Percentiles rank a stretch among this genome's conserved stretches.
These are phyloP conservation scores for Amyelois transitella DNA, from an alignment of 1,140 invertebrate species.

Conservation along the genomic window DNA sequence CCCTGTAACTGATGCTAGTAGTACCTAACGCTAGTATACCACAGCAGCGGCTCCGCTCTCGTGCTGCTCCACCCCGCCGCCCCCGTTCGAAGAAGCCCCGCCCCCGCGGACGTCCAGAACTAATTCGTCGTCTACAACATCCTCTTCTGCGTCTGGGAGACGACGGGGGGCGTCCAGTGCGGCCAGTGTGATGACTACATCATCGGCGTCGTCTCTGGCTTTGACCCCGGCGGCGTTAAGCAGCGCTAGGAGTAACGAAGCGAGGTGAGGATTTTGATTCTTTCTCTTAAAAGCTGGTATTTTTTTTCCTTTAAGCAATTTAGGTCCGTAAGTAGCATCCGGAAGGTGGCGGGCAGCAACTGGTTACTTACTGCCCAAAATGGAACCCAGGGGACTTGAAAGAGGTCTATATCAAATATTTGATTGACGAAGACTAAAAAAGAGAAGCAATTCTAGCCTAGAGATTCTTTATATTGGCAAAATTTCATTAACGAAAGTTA, in stretches of 20 bases:
- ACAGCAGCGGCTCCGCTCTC: conserved; percentile 63
- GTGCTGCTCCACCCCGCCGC: conserved; percentile 91
- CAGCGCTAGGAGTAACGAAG: conserved; percentile 76
- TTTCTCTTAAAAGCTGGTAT: background rate
- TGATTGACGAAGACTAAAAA: too few species aligned
- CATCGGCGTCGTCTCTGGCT: conserved; percentile 79
- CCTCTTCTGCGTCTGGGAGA: conserved; percentile 72
- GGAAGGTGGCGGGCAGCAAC: too few species aligned
- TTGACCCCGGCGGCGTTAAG: conserved; percentile 76
- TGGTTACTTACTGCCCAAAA: too few species aligned
- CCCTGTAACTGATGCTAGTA: background rate
- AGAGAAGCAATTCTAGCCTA: too few species aligned
- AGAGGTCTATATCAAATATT: too few species aligned
- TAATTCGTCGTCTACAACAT: conserved; percentile 72
- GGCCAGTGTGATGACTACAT: conserved; percentile 63
- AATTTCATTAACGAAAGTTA: too few species aligned
- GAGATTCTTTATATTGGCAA: too few species aligned
- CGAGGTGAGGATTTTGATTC: conserved; percentile 32
- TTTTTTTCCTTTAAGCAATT: conserved; percentile 7
- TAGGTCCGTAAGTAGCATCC: too few species aligned
- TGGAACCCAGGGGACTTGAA: too few species aligned
- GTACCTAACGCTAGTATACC: conserved; percentile 60
- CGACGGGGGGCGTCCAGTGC: conserved; percentile 67
- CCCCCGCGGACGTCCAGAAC: conserved; percentile 76
- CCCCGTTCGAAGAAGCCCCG: conserved; percentile 86